Evolutionary conservation across 2,888 invertebrate species (phyloP).

Genomic region (Polymixis flavicincta): DNA sequence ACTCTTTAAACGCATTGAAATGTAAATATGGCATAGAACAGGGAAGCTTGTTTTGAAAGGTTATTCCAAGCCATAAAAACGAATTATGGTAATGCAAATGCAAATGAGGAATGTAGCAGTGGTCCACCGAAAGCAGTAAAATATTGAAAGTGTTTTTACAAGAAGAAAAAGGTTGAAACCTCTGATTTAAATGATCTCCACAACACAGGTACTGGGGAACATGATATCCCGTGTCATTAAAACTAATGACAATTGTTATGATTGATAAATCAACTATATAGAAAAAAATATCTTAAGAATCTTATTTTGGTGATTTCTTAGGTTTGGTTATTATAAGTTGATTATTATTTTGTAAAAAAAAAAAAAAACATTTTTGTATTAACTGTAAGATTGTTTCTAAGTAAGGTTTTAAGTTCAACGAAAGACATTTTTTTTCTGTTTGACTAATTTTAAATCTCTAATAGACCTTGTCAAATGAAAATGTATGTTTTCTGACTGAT

Average conservation of each 20-base stretch:
- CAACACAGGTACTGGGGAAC: not conserved
- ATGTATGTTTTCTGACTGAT: not conserved
- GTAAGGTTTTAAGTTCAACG: conserved; percentile 4
- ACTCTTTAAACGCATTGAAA: too few relatives aligned
- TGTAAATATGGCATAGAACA: too few relatives aligned
- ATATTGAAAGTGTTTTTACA: too few relatives aligned
- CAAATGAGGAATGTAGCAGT: too few relatives aligned
- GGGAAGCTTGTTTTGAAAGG: too few relatives aligned
- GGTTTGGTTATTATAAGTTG: not conserved
- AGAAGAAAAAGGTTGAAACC: too few relatives aligned
- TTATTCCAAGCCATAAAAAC: too few relatives aligned
- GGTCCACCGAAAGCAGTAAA: too few relatives aligned
- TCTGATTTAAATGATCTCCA: too few relatives aligned
- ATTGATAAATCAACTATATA: not conserved
- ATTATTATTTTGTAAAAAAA: not conserved
- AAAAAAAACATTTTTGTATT: not conserved
- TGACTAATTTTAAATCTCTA: not conserved
- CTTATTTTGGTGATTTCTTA: not conserved
- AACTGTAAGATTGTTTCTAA: conserved; percentile 4
- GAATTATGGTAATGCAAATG: too few relatives aligned
- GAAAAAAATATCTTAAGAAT: not conserved
- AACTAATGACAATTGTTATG: not conserved
- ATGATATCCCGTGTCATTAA: not conserved
- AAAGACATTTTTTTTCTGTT: not conserved
- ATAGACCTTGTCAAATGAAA: not conserved